Evolutionary conservation across 1,140 invertebrate genomes (phyloP), one percentile per base, ranked within the genome.

Genomic region (Drosophila sp.): DNA sequence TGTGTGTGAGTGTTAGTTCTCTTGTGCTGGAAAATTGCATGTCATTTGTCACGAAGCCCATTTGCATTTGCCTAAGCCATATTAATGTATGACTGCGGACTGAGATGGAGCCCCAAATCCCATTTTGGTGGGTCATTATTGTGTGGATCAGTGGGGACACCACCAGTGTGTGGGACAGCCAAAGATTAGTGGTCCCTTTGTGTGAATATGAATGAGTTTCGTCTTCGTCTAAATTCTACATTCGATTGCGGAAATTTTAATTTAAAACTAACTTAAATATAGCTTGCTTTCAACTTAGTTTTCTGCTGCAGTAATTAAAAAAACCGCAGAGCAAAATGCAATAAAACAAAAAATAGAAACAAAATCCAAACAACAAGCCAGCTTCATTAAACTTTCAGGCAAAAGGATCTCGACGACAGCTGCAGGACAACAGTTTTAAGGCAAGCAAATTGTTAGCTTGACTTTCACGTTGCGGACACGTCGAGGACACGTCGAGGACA

Each of bases 1-100:
- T 27, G 14, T 43, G 13, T 21, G 43, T 11, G 9, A 7, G 51
- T 40, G 18, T 41, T 57, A 11, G 38, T 27, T 57, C 21, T 80
- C 67, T 77, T 81, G 78, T 67, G 82, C 61, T 62, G 51, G 54
- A 72, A 86, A 86, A 86, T 89, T 89, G 78, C 83, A 79, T 81
- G 83, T 89, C 82, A 86, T 86, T 82, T 87, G 82, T 87, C 78
- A 82, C 53, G 61, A 70, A 59, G 54, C 41, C 67, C 72, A 79
- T 79, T 70, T 75, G 72, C 78, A 79, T 87, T 89, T 66, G 54
- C 75, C 78, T 86, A 86, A 87, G 72, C 83, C 64, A 82, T 79
- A 87, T 89, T 89, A 89, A 87, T 82, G 83, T 59, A 38, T 59
- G 29, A 25, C 34, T 46, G 54, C 51, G 51, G 46, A 27, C 63